These are phyloP conservation scores for Copidosoma floridanum DNA, from an alignment of 1,140 invertebrate species.

Conservation along the genomic window DNA sequence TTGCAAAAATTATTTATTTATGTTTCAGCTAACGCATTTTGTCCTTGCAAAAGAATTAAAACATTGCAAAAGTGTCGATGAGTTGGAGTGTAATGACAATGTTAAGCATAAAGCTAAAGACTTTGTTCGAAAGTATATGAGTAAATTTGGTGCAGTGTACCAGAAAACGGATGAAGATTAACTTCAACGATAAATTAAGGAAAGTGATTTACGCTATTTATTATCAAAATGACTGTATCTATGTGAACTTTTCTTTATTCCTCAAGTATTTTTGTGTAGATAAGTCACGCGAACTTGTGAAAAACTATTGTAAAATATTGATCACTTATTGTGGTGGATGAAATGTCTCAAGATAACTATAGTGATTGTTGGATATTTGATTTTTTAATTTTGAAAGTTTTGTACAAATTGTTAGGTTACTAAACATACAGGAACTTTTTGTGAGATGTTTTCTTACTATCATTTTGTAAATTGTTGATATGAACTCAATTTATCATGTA, in stretches of 20 bases:
- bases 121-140: slow-evolving; percentile 95
- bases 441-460: slow-evolving; percentile 24
- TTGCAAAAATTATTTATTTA: too few species aligned
- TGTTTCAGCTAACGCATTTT: slow-evolving; percentile 87
- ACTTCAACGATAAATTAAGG: slow-evolving; percentile 34
- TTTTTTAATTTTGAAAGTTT: slow-evolving; percentile 31
- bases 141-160: slow-evolving; percentile 79
- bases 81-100: slow-evolving; percentile 86
- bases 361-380: slow-evolving; percentile 20
- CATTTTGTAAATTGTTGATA: slow-evolving; percentile 26
- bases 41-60: slow-evolving; percentile 96
- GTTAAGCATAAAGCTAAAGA: slow-evolving; percentile 92
- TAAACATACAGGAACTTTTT: slow-evolving; percentile 26
- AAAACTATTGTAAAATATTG: slow-evolving; percentile 45
- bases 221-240: too few species aligned
- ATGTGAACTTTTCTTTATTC: slow-evolving; percentile 29
- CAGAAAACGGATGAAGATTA: slow-evolving; percentile 62
- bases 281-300: slow-evolving; percentile 20
- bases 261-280: slow-evolving; percentile 16
- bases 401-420: slow-evolving; percentile 29
- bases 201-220: slow-evolving; percentile 47
- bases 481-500: slow-evolving; percentile 16
- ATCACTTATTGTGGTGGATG: slow-evolving; percentile 33
- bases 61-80: slow-evolving; percentile 84
- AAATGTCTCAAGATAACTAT: slow-evolving; percentile 22